Percentiles rank a stretch among this genome's conserved stretches.
Conservation (phyloP, 2,888 invertebrate genomes). For the Nyleta sp. region DNA sequence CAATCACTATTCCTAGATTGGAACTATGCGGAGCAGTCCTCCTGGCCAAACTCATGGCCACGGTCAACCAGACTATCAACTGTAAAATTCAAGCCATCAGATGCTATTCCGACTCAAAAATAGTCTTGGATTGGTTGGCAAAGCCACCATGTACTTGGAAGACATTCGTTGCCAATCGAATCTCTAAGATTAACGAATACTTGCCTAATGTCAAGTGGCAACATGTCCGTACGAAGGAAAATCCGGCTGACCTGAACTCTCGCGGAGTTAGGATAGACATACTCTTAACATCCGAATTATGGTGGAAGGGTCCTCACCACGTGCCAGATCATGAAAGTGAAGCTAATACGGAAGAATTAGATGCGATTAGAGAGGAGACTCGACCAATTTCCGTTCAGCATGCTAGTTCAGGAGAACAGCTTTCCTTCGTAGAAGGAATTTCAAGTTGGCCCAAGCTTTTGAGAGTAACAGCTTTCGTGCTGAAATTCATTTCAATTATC, state of each 20-base stretch:
- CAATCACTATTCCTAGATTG: background rate
- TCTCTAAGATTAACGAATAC: background rate
- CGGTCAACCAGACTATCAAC: background rate
- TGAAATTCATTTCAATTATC: too few species aligned
- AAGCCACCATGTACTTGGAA: background rate
- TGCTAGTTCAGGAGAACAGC: too few species aligned
- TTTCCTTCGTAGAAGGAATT: too few species aligned
- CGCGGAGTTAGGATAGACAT: background rate
- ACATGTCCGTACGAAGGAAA: background rate
- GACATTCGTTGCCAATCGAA: constrained; percentile 5
- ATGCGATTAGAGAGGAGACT: too few species aligned
- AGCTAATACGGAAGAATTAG: too few species aligned
- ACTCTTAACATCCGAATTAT: too few species aligned
- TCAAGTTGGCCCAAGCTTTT: too few species aligned
- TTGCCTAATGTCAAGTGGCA: background rate
- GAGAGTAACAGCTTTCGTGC: too few species aligned
- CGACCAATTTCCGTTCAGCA: too few species aligned
- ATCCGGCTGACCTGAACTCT: background rate
- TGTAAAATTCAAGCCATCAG: background rate
- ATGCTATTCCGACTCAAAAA: background rate
- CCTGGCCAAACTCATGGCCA: background rate
- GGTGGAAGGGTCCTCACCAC: too few species aligned
- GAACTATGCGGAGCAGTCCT: background rate
- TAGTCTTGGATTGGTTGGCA: background rate
- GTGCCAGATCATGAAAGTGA: too few species aligned